Evolutionary conservation across 2,113 vertebrate species (phyloP), one percentile per base, ranked within the genome.

Genomic region (Cephalopterus ornatus): DNA sequence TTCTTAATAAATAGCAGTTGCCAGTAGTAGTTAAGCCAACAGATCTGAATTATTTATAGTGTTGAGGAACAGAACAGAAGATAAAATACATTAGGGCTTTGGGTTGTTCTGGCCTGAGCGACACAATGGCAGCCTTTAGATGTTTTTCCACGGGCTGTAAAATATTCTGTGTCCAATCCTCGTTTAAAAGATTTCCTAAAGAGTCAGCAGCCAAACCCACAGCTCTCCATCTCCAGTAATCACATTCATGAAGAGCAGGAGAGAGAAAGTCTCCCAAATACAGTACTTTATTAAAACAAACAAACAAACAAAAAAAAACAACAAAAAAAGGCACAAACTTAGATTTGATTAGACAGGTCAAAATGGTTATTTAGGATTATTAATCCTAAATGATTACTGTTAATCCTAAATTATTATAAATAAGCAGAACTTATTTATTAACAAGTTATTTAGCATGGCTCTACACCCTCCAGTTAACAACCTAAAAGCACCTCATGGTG

Each of bases 1-100:
- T 89, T 96, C 94, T 91, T 97, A 94, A 97, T 97, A 97, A 97
- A 95, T 88, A 97, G 90, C 91, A 92, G 76, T 96, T 96, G 94
- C 94, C 94, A 95, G 88, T 80, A 91, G 95, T 96, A 95, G 91
- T 97, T 97, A 97, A 97, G 90, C 94, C 96, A 97, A 97, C 88
- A 93, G 89, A 96, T 92, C 62, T 96, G 95, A 98, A 96, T 97
- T 96, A 97, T 95, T 84, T 96, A 95, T 86, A 95, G 78, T 95
- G 82, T 76, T 83, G 93, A 95, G 79, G 91, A 96, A 94, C 68
- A 94, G 63, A 93, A 91, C 49, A 50, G 88, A 73, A 96, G 89
- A 95, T 83, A 96, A 94, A 79, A 96, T 93, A 81, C 92, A 85
- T 96, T 78, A 93, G 83, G 93, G 89, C 84, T 93, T 88, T 94